These are phyloP conservation scores for Myotis brandtii DNA, from an alignment of 2,113 vertebrate genomes.

Conservation along the genomic window DNA sequence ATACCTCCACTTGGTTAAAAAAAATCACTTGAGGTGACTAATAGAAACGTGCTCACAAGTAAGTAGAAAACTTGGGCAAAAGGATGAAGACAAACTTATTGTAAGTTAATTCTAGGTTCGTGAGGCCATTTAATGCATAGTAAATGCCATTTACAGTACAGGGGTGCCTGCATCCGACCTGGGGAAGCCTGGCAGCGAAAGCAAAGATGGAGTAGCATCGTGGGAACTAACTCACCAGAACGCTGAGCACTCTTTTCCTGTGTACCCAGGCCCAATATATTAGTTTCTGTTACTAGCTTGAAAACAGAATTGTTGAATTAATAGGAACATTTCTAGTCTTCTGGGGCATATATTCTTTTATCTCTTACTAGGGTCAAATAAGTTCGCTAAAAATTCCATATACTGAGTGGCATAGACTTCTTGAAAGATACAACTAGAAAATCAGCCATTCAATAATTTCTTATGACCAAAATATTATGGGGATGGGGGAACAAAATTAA, in stretches of 20 bases:
- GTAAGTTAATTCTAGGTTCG: neutral
- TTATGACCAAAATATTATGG: neutral
- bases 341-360: neutral
- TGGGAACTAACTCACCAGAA: neutral
- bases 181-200: neutral
- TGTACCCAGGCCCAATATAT: neutral
- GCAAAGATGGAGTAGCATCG: neutral
- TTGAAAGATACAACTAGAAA: neutral
- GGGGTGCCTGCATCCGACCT: neutral
- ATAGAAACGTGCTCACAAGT: neutral
- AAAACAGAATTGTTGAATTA: neutral
- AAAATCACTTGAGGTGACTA: neutral
- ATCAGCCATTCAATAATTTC: constrained; percentile 2
- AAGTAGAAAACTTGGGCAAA: neutral
- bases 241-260: neutral
- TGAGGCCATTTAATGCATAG: neutral
- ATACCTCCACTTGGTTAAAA: neutral
- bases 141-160: neutral
- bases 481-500: neutral
- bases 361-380: neutral
- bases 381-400: neutral
- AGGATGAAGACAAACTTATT: neutral
- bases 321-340: neutral
- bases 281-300: constrained; percentile 10
- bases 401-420: neutral